Evolutionary conservation across 2,888 invertebrate species (phyloP).

Genomic region (Dione juno): DNA sequence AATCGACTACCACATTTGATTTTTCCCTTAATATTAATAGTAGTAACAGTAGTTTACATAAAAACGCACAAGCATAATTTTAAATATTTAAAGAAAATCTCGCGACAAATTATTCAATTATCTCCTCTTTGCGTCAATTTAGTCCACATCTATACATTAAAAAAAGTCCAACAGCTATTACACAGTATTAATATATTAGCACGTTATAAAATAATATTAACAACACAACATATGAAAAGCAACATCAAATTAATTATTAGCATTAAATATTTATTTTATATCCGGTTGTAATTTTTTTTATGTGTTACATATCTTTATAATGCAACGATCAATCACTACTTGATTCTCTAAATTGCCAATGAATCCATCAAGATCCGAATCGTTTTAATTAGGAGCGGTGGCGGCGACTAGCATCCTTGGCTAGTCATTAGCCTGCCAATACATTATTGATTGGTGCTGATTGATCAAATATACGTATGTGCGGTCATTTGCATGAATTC

Average conservation of each 20-base stretch:
- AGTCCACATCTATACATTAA: too few relatives aligned
- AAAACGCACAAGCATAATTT: too few relatives aligned
- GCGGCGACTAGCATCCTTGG: conserved; percentile 74
- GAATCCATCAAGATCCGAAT: conserved; percentile 47
- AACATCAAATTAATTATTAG: neutral
- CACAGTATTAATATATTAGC: neutral
- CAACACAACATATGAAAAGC: neutral
- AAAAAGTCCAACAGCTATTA: neutral
- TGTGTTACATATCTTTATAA: neutral
- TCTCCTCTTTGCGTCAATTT: too few relatives aligned
- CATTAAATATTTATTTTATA: neutral
- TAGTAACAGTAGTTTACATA: too few relatives aligned
- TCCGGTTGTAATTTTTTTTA: neutral
- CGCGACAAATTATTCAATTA: too few relatives aligned
- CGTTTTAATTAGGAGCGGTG: conserved; percentile 72
- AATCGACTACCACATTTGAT: too few relatives aligned
- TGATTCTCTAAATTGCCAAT: conserved; percentile 45
- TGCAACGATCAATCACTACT: conserved; percentile 35
- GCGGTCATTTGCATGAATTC: conserved; percentile 79
- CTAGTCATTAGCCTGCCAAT: conserved; percentile 80
- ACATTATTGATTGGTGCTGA: conserved; percentile 83
- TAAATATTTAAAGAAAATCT: too few relatives aligned
- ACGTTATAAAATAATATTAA: neutral
- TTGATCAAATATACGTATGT: conserved; percentile 64
- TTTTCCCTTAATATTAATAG: too few relatives aligned